A percentile compares a stretch with the other conserved stretches of the same genome.
phyloP scores from a whole-genome alignment of 2,888 invertebrate species.

The Oconnorella tubifera region DNA sequence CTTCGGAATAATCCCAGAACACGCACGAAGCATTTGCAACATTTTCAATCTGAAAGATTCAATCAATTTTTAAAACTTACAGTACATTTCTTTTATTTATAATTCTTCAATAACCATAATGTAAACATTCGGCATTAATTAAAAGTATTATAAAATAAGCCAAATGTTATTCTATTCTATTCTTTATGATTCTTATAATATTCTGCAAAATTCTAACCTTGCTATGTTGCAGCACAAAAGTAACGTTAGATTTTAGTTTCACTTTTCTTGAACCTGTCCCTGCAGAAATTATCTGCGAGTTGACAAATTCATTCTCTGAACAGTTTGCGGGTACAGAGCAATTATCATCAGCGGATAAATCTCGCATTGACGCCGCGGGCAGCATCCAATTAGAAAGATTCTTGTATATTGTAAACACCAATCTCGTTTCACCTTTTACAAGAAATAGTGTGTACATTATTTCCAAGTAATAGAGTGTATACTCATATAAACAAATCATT shows the following conservation, averaged over 20 bases:
- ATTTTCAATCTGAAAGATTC: not conserved
- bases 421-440: not conserved
- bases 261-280: slow-evolving; percentile 14
- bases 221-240: slow-evolving; percentile 74
- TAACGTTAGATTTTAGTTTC: slow-evolving; percentile 66
- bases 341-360: no score
- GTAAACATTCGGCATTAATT: no score
- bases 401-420: slow-evolving; percentile 8
- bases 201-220: no score
- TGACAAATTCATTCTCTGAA: slow-evolving; percentile 28
- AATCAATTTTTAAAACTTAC: no score
- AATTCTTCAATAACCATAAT: no score
- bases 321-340: not conserved
- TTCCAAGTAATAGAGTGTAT: no score
- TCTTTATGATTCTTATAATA: no score
- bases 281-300: slow-evolving; percentile 48
- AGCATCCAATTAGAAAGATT: not conserved
- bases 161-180: no score
- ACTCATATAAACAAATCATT: no score
- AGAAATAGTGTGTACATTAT: no score
- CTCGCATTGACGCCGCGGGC: not conserved
- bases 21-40: slow-evolving; percentile 30
- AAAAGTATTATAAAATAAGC: no score
- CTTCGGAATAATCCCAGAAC: slow-evolving; percentile 40
- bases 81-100: no score